phyloP scores from a whole-genome alignment of 2,888 invertebrate genomes.

The Eupithecia insigniata region DNA sequence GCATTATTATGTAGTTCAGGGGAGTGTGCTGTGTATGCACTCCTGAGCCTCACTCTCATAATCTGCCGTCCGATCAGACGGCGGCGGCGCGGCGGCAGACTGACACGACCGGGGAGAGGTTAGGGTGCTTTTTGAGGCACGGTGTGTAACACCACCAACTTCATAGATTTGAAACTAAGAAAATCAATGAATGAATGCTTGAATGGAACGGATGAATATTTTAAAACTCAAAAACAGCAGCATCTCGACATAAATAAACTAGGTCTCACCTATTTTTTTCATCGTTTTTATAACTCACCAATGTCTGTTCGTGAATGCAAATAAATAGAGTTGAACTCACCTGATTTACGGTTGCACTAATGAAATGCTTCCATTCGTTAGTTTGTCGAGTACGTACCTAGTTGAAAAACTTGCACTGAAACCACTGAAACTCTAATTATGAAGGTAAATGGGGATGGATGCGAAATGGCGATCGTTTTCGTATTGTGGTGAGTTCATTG shows the following conservation, averaged over 20 bases:
- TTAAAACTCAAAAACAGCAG: background rate
- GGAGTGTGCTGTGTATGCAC: no score
- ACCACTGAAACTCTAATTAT: constrained; percentile 10
- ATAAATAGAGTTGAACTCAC: constrained; percentile 33
- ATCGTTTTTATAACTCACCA: background rate
- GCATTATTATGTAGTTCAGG: no score
- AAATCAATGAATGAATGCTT: background rate
- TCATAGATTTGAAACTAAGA: background rate
- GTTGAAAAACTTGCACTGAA: constrained; percentile 19
- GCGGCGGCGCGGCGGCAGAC: no score
- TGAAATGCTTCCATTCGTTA: constrained; percentile 47
- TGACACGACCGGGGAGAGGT: background rate
- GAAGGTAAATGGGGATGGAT: background rate
- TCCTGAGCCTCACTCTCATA: no score
- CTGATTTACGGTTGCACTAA: constrained; percentile 45
- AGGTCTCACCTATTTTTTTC: background rate
- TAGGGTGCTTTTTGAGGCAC: background rate
- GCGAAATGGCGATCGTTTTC: background rate
- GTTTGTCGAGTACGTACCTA: constrained; percentile 45
- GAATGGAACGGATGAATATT: background rate
- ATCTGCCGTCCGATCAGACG: no score
- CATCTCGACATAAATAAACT: background rate
- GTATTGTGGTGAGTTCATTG: background rate
- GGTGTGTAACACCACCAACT: background rate
- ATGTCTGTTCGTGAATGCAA: constrained; percentile 28